Percentiles rank a stretch among this genome's conserved stretches.
phyloP scores from a whole-genome alignment of 2,888 invertebrate species.

The Halocaridina rubra region DNA sequence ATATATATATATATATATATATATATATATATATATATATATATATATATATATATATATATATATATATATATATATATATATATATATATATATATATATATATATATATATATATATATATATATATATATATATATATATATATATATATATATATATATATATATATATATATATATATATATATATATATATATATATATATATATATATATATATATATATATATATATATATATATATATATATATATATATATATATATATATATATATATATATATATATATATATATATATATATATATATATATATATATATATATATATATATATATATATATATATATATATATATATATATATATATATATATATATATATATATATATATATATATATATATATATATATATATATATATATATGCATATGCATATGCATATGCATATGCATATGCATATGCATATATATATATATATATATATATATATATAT shows the following conservation, averaged over 20 bases:
- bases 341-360: not conserved
- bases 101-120: not conserved
- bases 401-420: not conserved
- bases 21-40: conserved; percentile 6
- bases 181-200: not conserved
- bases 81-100: not conserved
- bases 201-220: not conserved
- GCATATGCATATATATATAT: conserved; percentile 3
- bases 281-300: not conserved
- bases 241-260: not conserved
- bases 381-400: not conserved
- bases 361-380: not conserved
- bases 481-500: not conserved
- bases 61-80: conserved; percentile 4
- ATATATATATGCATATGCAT: not conserved
- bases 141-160: not conserved
- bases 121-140: not conserved
- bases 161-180: not conserved
- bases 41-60: conserved; percentile 8
- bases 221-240: not conserved
- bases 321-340: not conserved
- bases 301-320: not conserved
- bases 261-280: not conserved
- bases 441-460: not conserved
- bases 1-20: not conserved